Percentiles rank a stretch among this genome's conserved stretches.
These are phyloP conservation scores for Apodemia mormo DNA, from an alignment of 2,888 invertebrate genomes.

Conservation along the genomic window DNA sequence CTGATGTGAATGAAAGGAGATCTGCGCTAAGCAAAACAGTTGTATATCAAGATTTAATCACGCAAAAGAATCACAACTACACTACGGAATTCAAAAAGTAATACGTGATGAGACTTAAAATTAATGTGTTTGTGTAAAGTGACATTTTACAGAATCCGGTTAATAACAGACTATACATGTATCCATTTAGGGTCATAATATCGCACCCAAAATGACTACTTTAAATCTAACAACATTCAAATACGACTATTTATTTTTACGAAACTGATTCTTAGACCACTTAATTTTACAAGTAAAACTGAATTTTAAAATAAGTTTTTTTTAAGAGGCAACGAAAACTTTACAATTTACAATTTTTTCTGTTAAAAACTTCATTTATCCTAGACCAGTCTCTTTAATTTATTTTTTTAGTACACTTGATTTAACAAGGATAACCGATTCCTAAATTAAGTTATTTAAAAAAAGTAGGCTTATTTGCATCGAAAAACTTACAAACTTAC, in stretches of 20 bases:
- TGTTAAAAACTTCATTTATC: too few relatives aligned
- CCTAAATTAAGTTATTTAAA: too few relatives aligned
- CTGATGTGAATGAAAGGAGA: conserved; percentile 66
- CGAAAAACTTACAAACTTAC: too few relatives aligned
- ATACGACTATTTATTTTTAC: not conserved
- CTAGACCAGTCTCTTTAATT: too few relatives aligned
- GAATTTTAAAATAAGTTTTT: too few relatives aligned
- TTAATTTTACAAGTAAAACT: too few relatives aligned
- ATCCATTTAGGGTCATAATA: conserved; percentile 20
- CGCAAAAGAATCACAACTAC: conserved; percentile 34
- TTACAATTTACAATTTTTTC: too few relatives aligned
- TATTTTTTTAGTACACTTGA: too few relatives aligned
- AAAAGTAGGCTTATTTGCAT: too few relatives aligned
- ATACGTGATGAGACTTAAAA: conserved; percentile 37
- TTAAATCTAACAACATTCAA: not conserved
- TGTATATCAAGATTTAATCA: conserved; percentile 40
- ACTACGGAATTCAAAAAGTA: conserved; percentile 32
- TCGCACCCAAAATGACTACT: not conserved
- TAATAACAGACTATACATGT: conserved; percentile 30
- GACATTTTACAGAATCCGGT: conserved; percentile 31
- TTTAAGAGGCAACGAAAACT: too few relatives aligned
- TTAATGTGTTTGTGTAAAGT: conserved; percentile 27
- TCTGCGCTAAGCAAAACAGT: conserved; percentile 64
- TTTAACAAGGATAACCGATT: too few relatives aligned
- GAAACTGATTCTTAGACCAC: not conserved